phyloP scores from a whole-genome alignment of 2,113 vertebrate species.

The Rissa tridactyla region DNA sequence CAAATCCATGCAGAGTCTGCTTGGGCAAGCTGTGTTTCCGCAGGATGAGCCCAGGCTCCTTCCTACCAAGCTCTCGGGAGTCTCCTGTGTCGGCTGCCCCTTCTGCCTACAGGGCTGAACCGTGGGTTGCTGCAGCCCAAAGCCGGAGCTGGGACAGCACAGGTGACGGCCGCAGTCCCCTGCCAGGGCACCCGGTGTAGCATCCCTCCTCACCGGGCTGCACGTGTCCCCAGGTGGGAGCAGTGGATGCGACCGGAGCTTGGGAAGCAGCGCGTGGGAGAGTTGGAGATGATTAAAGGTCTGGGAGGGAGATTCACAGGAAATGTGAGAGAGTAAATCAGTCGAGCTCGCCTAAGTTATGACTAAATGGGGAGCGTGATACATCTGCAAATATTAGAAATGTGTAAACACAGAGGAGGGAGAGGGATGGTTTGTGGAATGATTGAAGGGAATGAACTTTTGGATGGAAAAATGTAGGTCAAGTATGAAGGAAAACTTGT shows the following conservation, averaged over 20 bases:
- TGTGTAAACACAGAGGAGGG: slow-evolving; percentile 50
- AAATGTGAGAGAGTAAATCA: slow-evolving; percentile 6
- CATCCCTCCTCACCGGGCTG: not conserved
- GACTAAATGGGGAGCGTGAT: slow-evolving; percentile 8
- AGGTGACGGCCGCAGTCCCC: not conserved
- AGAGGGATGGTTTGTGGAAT: slow-evolving; percentile 6
- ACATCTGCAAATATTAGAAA: slow-evolving; percentile 46
- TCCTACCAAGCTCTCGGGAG: not conserved
- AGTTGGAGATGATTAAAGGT: not conserved
- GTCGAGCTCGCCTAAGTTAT: not conserved
- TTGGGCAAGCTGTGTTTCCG: not conserved
- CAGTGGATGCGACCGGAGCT: not conserved
- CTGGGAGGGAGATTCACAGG: not conserved
- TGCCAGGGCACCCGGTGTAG: not conserved
- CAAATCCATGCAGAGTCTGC: not conserved
- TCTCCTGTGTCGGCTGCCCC: not conserved
- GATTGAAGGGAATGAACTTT: slow-evolving; percentile 64
- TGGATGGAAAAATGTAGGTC: slow-evolving; percentile 55
- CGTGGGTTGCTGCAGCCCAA: not conserved
- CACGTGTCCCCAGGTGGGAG: not conserved
- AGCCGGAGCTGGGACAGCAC: not conserved
- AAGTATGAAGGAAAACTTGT: slow-evolving; percentile 27
- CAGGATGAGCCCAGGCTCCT: not conserved
- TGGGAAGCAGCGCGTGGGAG: not conserved
- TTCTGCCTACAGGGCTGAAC: not conserved